Percentiles rank a stretch among this genome's conserved stretches.
Evolutionary conservation across 1,140 invertebrate genomes (phyloP).

Genomic region (Periplaneta americana): DNA sequence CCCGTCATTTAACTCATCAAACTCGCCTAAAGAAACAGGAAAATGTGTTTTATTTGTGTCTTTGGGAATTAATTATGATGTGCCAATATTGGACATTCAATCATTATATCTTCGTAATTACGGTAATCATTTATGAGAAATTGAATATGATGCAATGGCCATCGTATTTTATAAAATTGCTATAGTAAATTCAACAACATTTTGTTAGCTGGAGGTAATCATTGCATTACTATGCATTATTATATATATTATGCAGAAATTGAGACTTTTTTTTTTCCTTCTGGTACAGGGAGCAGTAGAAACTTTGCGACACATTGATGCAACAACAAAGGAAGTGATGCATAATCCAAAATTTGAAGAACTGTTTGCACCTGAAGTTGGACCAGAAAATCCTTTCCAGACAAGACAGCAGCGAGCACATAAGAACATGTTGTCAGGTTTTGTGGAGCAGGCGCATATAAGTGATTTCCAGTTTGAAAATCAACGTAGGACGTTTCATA

Average conservation of each 20-base stretch:
- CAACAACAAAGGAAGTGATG: conserved; percentile 69
- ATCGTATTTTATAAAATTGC: conserved; percentile 11
- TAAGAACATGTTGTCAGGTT: conserved; percentile 92
- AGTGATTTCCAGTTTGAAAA: conserved; percentile 98
- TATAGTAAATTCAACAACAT: neutral
- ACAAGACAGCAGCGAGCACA: conserved; percentile 80
- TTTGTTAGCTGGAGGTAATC: neutral
- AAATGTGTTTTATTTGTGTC: no score
- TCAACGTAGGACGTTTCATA: conserved; percentile 90
- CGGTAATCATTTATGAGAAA: no score
- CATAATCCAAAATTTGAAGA: conserved; percentile 96
- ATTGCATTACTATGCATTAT: neutral
- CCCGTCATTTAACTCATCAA: no score
- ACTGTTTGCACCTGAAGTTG: conserved; percentile 85
- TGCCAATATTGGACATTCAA: no score
- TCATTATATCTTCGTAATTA: no score
- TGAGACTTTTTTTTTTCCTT: neutral
- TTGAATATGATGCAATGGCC: conserved; percentile 15
- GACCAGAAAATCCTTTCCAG: conserved; percentile 87
- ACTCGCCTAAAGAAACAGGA: no score
- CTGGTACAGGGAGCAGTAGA: conserved; percentile 45
- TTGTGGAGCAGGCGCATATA: conserved; percentile 91
- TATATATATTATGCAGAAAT: neutral
- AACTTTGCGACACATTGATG: conserved; percentile 57
- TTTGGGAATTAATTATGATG: no score